Evolutionary conservation across 2,113 vertebrate genomes (phyloP).

Genomic region (Neomonachus schauinslandi): DNA sequence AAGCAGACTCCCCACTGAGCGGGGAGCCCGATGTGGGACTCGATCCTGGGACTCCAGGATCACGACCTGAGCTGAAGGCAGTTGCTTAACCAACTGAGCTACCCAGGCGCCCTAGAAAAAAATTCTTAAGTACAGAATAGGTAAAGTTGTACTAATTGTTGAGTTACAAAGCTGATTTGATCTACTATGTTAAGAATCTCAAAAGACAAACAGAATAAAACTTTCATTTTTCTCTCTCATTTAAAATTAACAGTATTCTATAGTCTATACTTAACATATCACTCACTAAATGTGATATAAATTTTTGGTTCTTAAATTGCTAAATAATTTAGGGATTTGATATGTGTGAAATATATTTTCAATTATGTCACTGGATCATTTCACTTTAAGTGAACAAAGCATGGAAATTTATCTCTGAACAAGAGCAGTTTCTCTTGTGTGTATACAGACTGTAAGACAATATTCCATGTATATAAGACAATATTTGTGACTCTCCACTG

Average conservation of each 20-base stretch:
- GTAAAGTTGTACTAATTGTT: neutral
- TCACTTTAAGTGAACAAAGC: neutral
- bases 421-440: neutral
- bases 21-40: too few species aligned
- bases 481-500: neutral
- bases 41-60: too few species aligned
- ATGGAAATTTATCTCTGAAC: neutral
- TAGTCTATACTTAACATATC: neutral
- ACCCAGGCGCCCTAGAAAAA: neutral
- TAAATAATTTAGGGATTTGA: neutral
- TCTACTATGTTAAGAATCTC: neutral
- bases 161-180: neutral
- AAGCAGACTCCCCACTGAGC: too few species aligned
- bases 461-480: neutral
- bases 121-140: neutral
- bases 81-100: too few species aligned
- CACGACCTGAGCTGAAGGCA: too few species aligned
- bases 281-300: neutral
- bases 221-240: neutral
- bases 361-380: neutral
- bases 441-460: neutral
- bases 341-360: neutral
- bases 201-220: neutral
- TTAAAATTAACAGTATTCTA: constrained; percentile 28
- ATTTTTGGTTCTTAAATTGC: neutral